Conservation (phyloP, 2,797 vertebrate species). For the Podargus strigoides region DNA sequence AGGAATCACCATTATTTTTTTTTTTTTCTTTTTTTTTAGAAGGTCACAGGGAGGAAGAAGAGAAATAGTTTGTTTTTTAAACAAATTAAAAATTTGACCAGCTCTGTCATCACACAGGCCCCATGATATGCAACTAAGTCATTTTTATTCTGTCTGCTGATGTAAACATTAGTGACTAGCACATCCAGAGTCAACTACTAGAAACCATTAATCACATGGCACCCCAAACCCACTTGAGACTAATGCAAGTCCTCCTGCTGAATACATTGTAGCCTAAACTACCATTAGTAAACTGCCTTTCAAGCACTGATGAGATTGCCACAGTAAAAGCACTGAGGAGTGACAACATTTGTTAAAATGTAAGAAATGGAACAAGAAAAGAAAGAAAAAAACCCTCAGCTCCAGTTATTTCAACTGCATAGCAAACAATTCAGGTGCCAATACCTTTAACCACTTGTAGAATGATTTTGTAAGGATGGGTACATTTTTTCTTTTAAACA, state of each 20-base stretch:
- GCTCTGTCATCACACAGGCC: background rate
- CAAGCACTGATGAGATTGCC: background rate
- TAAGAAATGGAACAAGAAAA: background rate
- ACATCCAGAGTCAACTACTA: background rate
- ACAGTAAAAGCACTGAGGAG: background rate
- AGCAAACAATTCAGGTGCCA: background rate
- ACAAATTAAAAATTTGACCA: background rate
- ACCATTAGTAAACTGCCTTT: background rate
- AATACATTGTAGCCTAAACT: background rate
- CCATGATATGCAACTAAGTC: background rate
- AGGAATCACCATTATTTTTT: background rate
- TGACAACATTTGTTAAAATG: background rate
- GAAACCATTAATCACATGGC: background rate
- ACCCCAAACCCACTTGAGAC: background rate
- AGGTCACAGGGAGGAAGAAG: background rate
- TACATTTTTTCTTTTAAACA: background rate
- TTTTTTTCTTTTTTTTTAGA: background rate
- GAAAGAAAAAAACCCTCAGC: background rate
- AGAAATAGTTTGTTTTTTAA: background rate
- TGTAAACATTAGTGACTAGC: background rate
- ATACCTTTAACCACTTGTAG: background rate
- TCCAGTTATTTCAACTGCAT: background rate
- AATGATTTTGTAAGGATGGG: background rate
- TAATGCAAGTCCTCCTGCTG: background rate
- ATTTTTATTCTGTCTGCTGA: background rate